Conservation (phyloP, 2,888 invertebrate species). For the Chironomus riparius region DNA sequence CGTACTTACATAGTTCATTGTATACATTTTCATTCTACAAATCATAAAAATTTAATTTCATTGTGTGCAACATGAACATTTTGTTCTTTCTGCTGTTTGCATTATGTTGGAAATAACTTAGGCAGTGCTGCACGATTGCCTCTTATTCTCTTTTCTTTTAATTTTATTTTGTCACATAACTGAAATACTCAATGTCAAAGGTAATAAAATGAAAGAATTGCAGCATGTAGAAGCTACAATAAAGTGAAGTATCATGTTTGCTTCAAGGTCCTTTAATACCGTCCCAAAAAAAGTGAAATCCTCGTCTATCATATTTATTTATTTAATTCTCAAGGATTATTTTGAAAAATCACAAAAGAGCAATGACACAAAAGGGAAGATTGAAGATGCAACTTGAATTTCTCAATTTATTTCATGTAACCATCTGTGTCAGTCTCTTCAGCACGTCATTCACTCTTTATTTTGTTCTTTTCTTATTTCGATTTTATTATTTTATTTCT, state of each 20-base stretch:
- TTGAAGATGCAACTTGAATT: background rate
- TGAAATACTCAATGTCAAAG: too few species aligned
- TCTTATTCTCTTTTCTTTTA: background rate
- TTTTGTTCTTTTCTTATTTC: background rate
- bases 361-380: slow-evolving; percentile 2
- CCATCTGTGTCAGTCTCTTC: slow-evolving; percentile 2
- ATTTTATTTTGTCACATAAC: background rate
- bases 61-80: background rate
- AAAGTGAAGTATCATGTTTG: too few species aligned
- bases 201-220: too few species aligned
- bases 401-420: background rate
- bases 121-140: background rate
- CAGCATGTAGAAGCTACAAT: too few species aligned
- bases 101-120: background rate
- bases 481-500: too few species aligned
- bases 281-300: too few species aligned
- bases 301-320: background rate
- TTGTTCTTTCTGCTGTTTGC: background rate
- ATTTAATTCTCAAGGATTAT: background rate
- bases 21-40: background rate
- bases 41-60: background rate
- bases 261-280: too few species aligned
- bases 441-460: background rate
- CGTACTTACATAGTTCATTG: background rate
- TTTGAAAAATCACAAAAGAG: background rate